A percentile compares a stretch with the other conserved stretches of the same genome.
Conservation (phyloP, 2,113 vertebrate genomes). For the Oriolus oriolus region DNA sequence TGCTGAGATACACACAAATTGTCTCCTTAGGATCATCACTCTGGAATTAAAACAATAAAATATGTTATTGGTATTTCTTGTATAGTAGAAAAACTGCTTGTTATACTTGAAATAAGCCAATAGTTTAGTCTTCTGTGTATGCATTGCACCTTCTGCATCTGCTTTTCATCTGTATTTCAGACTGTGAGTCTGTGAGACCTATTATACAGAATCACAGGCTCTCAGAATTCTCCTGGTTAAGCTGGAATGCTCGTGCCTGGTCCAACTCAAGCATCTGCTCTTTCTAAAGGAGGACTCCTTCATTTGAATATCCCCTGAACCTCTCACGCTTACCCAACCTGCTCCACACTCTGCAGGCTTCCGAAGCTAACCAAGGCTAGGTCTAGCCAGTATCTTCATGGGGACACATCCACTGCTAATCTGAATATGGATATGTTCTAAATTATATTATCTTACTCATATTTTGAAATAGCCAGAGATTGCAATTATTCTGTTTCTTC, state of each 20-base stretch:
- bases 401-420: neutral
- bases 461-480: neutral
- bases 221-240: neutral
- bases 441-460: neutral
- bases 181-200: neutral
- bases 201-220: neutral
- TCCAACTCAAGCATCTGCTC: neutral
- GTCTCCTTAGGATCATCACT: slow-evolving; percentile 13
- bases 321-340: neutral
- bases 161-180: neutral
- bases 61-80: neutral
- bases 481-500: neutral
- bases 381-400: neutral
- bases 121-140: neutral
- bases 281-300: neutral
- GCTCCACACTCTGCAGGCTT: neutral
- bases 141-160: neutral
- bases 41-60: slow-evolving; percentile 55
- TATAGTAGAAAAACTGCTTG: neutral
- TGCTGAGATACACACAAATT: neutral
- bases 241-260: neutral
- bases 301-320: neutral
- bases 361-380: neutral
- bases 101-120: neutral
- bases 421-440: neutral